Evolutionary conservation across 2,797 vertebrate genomes (phyloP).

Genomic region (Tokudaia muenninki): DNA sequence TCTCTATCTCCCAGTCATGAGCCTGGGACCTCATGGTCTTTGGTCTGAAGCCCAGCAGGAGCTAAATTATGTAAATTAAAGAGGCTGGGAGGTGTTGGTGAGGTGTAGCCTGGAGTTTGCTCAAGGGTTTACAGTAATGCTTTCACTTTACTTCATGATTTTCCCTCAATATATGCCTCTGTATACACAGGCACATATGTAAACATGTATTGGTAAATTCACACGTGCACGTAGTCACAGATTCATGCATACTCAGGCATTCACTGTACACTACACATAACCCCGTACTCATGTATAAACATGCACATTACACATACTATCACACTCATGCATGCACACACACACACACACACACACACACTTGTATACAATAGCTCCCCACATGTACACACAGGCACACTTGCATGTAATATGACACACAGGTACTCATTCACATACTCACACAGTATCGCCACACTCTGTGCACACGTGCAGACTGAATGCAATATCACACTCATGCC

Average conservation of each 20-base stretch:
- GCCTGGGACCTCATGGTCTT: not conserved
- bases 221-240: not conserved
- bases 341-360: not conserved
- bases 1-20: not conserved
- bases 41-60: not conserved
- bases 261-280: not conserved
- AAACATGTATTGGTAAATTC: not conserved
- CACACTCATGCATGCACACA: not conserved
- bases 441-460: not conserved
- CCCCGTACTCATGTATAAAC: not conserved
- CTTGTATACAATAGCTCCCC: not conserved
- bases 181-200: not conserved
- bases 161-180: not conserved
- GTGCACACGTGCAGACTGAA: not conserved
- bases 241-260: no score
- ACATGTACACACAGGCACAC: no score
- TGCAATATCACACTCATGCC: not conserved
- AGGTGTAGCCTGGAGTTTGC: conserved; percentile 63
- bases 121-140: conserved; percentile 63
- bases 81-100: conserved; percentile 4
- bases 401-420: not conserved
- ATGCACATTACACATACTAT: not conserved
- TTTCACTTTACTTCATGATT: conserved; percentile 4
- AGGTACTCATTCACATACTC: rapidly evolving
- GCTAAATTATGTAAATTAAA: not conserved